Evolutionary conservation across 92 coral and sea anemone genomes (phyloP).

Genomic region (Epizoanthus scotinus): DNA sequence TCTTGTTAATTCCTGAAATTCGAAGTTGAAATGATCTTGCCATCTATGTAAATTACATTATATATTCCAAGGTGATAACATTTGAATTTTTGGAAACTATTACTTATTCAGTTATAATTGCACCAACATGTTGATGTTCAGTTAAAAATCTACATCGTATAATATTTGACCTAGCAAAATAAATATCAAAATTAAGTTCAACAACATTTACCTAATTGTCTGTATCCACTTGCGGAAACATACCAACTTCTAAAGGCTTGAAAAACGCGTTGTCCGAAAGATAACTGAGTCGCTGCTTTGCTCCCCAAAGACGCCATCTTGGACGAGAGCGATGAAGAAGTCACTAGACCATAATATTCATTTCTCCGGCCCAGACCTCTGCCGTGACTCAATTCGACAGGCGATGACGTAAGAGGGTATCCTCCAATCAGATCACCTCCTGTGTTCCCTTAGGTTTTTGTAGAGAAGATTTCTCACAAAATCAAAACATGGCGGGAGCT

Average conservation of each 20-base stretch:
- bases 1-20: too few species aligned
- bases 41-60: too few species aligned
- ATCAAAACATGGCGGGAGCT: constrained; percentile 87
- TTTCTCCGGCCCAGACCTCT: constrained; percentile 8
- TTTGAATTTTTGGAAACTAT: too few species aligned
- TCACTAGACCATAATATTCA: constrained; percentile 53
- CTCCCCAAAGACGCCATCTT: constrained; percentile 97
- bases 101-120: too few species aligned
- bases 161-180: too few species aligned
- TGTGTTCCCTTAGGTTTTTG: constrained; percentile 41
- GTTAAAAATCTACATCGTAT: too few species aligned
- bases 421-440: constrained; percentile 71
- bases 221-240: constrained; percentile 92
- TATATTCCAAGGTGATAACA: too few species aligned
- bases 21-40: too few species aligned
- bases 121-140: too few species aligned
- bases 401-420: background rate
- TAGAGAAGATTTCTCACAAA: constrained; percentile 45
- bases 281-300: constrained; percentile 69
- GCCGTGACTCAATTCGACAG: background rate
- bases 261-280: constrained; percentile 81
- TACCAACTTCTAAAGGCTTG: constrained; percentile 94
- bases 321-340: constrained; percentile 1
- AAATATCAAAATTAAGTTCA: background rate
- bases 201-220: constrained; percentile 88